A percentile compares a stretch with the other conserved stretches of the same genome.
phyloP scores from a whole-genome alignment of 2,113 vertebrate genomes.

The Silurus meridionalis region DNA sequence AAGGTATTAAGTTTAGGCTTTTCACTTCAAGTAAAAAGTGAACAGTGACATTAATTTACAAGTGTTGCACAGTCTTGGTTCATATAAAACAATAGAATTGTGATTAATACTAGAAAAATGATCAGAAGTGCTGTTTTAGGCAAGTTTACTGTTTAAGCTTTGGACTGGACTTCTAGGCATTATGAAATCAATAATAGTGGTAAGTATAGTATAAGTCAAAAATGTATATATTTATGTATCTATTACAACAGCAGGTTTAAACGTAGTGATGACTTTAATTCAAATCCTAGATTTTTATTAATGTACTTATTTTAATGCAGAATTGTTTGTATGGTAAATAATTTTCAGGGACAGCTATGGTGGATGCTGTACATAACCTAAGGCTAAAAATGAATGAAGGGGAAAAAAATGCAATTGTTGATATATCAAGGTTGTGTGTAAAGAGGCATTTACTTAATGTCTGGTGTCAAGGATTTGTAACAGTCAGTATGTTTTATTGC shows the following conservation, averaged over 20 bases:
- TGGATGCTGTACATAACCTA: background rate
- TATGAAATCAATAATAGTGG: background rate
- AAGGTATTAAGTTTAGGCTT: background rate
- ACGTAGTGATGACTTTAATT: background rate
- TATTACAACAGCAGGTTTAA: background rate
- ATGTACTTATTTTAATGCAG: background rate
- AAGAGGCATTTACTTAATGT: background rate
- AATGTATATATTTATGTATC: background rate
- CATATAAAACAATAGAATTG: background rate
- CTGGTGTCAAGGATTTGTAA: background rate
- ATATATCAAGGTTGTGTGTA: background rate
- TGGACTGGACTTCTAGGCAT: background rate
- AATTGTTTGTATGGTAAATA: background rate
- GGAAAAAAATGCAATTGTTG: background rate
- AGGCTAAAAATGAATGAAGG: background rate
- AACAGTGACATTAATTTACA: background rate
- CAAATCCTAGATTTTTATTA: background rate
- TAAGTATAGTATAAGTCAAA: background rate
- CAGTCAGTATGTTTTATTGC: background rate
- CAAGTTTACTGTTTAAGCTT: background rate
- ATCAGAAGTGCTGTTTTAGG: background rate
- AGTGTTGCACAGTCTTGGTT: background rate
- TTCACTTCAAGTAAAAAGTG: background rate
- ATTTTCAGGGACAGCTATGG: background rate
- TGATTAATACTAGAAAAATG: background rate